phyloP scores from a whole-genome alignment of 2,113 vertebrate genomes.

The Cebus imitator region DNA sequence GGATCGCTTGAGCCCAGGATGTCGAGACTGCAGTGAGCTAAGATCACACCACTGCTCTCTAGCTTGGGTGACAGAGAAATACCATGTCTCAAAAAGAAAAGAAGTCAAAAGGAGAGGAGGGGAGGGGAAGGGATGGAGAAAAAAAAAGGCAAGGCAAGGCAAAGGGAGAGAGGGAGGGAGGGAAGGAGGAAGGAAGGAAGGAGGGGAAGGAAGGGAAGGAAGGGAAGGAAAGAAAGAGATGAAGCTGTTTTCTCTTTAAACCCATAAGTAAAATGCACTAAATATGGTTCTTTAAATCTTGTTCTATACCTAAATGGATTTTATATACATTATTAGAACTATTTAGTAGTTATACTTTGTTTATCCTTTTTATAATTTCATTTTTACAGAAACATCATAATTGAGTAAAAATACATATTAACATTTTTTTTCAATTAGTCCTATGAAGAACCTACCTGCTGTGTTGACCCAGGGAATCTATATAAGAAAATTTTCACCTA shows the following conservation, averaged over 20 bases:
- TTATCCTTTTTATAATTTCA: neutral
- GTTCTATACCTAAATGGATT: neutral
- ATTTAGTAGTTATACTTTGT: neutral
- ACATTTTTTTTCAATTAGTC: neutral
- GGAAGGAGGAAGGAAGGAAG: no score
- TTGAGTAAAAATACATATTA: neutral
- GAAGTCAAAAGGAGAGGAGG: no score
- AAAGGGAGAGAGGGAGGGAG: no score
- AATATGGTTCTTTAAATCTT: neutral
- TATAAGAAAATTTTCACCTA: neutral
- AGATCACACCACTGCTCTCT: no score
- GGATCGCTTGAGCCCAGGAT: no score
- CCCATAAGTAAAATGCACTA: neutral
- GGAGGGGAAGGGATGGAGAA: no score
- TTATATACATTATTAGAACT: neutral
- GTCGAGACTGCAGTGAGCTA: no score
- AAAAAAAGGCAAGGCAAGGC: no score
- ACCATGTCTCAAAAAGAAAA: no score
- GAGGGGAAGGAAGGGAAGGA: no score
- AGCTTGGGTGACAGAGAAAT: no score
- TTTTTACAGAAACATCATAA: neutral
- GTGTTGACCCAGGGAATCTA: neutral
- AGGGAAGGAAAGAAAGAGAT: no score
- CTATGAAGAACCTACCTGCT: neutral
- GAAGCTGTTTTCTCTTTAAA: neutral